Conservation (phyloP, 30 jellyfish, hydroid and myxozoan species). For the Turritopsis dohrnii region DNA sequence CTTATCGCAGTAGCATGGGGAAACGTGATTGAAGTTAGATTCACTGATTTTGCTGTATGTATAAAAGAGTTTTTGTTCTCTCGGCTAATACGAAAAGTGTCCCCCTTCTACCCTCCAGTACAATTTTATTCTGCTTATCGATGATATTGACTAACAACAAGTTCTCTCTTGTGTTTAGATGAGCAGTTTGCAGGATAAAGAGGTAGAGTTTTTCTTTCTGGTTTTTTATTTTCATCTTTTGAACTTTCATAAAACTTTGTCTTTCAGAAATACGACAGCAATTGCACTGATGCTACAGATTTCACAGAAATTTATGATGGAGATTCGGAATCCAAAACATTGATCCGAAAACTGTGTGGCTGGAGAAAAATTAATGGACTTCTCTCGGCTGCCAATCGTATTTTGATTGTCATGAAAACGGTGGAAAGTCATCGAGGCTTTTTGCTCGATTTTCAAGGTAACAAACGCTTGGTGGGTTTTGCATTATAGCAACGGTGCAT, state of each 20-base stretch:
- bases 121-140: background rate
- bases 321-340: constrained; percentile 27
- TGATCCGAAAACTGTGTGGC: constrained; percentile 51
- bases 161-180: constrained; percentile 25
- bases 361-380: constrained; percentile 22
- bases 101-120: background rate
- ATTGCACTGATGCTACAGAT: constrained; percentile 62
- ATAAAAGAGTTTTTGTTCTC: background rate
- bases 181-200: constrained; percentile 41
- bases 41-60: constrained; percentile 62
- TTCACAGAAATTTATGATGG: constrained; percentile 71
- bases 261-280: constrained; percentile 33
- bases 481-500: too few relatives aligned
- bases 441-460: constrained; percentile 67
- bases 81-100: background rate
- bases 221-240: background rate
- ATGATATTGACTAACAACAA: too few relatives aligned
- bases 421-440: constrained; percentile 69
- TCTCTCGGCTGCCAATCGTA: constrained; percentile 37
- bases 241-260: background rate
- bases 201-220: constrained; percentile 20
- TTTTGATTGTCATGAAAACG: constrained; percentile 67
- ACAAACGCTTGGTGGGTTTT: background rate
- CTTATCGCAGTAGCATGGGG: constrained; percentile 57
- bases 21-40: constrained; percentile 22